Conservation (phyloP, 1,140 invertebrate genomes). For the Colletes gigas region DNA sequence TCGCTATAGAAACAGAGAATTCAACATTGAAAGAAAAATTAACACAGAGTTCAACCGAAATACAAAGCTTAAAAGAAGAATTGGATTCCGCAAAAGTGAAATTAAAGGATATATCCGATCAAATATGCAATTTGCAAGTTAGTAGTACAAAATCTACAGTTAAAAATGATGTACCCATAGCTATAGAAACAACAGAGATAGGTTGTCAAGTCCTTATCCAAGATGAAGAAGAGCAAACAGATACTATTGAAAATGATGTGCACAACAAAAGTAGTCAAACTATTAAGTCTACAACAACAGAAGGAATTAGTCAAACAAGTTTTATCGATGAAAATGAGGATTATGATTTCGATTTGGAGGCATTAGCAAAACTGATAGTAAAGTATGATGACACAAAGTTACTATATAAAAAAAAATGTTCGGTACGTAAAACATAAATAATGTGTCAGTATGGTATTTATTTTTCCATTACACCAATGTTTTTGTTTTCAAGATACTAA, state of each 20-base stretch:
- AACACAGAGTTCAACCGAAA: conserved; percentile 48
- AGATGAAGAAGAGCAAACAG: not conserved
- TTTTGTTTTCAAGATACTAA: conserved; percentile 5
- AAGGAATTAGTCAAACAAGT: conserved; percentile 48
- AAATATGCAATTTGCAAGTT: conserved; percentile 36
- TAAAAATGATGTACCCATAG: not conserved
- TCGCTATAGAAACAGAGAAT: conserved; percentile 42
- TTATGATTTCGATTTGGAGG: not conserved
- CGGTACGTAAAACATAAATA: conserved; percentile 5
- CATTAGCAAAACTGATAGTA: conserved; percentile 3
- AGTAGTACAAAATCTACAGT: not conserved
- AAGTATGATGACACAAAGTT: conserved; percentile 38
- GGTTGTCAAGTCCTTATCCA: conserved; percentile 11
- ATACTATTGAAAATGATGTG: not conserved
- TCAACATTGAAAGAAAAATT: conserved; percentile 52
- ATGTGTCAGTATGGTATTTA: not conserved
- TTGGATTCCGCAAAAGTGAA: conserved; percentile 53
- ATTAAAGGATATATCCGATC: conserved; percentile 40
- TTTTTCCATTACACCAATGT: not conserved
- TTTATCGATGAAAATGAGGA: not conserved
- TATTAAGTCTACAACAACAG: conserved; percentile 22
- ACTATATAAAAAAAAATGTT: conserved; percentile 29
- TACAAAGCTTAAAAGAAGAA: conserved; percentile 54
- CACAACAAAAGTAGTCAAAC: conserved; percentile 25
- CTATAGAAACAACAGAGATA: too few relatives aligned